These are phyloP conservation scores for Rhynchonycteris naso DNA, from an alignment of 2,797 vertebrate species.

Conservation along the genomic window DNA sequence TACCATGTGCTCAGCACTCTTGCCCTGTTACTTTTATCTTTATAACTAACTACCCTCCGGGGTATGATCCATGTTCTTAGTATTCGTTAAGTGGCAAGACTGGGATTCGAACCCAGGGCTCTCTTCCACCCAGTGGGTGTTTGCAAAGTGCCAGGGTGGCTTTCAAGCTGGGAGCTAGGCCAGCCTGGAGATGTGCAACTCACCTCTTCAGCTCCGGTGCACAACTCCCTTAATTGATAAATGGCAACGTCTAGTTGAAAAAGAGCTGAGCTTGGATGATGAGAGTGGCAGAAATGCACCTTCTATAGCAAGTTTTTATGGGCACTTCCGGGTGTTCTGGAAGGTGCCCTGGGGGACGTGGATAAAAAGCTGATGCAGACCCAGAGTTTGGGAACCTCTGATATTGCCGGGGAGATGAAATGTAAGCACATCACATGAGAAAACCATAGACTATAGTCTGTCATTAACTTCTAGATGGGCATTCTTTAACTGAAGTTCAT, in stretches of 20 bases:
- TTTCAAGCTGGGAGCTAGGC: not conserved
- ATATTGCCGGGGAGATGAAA: constrained; percentile 2
- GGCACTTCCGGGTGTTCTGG: not conserved
- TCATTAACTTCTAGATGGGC: not conserved
- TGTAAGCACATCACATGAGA: not conserved
- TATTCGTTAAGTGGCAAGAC: not conserved
- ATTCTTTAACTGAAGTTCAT: not conserved
- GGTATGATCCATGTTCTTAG: not conserved
- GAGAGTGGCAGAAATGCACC: not conserved
- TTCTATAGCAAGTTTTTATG: not conserved
- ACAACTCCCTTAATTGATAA: not conserved
- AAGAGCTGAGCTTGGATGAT: not conserved
- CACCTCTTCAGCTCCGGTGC: not conserved
- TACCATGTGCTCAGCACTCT: not conserved
- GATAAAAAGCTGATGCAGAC: not conserved
- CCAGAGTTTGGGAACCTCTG: not conserved
- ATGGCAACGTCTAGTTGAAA: not conserved
- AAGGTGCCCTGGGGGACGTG: not conserved
- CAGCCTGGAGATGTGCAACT: not conserved
- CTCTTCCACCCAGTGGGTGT: not conserved
- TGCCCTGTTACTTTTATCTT: not conserved
- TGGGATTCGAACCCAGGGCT: not conserved
- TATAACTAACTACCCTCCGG: not conserved
- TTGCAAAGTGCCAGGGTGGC: not conserved
- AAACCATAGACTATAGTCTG: not conserved